Evolutionary conservation across 2,113 vertebrate genomes (phyloP).

Genomic region (Thinocorus orbignyianus): DNA sequence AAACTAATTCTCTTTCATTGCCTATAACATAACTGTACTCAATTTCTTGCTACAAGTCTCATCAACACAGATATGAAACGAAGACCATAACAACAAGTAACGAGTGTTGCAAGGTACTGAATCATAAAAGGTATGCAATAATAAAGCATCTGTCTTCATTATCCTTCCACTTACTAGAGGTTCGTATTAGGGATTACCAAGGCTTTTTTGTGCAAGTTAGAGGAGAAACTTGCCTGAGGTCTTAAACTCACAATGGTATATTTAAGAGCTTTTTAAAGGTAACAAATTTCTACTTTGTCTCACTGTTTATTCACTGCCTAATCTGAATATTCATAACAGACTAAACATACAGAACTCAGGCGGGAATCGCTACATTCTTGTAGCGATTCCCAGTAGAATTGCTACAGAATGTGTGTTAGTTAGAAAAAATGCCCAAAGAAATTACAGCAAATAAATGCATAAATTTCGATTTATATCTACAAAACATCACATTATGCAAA

Average conservation of each 20-base stretch:
- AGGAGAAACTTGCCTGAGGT: not conserved
- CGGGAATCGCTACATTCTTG: not conserved
- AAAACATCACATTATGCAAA: not conserved
- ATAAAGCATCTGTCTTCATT: constrained; percentile 7
- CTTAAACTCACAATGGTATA: not conserved
- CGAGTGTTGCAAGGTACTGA: not conserved
- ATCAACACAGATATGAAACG: not conserved
- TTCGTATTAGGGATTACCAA: not conserved
- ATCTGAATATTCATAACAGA: constrained; percentile 47
- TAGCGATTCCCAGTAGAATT: not conserved
- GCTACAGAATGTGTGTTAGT: not conserved
- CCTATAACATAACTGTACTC: not conserved
- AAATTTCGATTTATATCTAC: not conserved
- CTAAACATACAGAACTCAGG: not conserved
- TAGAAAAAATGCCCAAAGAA: not conserved
- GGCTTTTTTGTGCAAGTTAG: not conserved
- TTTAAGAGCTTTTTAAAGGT: not conserved
- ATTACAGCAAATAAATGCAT: not conserved
- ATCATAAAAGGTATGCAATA: not conserved
- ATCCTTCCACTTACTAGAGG: not conserved
- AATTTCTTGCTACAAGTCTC: not conserved
- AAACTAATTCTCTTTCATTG: not conserved
- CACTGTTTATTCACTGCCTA: constrained; percentile 34
- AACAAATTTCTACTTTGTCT: not conserved
- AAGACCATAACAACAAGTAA: not conserved